phyloP scores from a whole-genome alignment of 1,140 invertebrate species.

The Harpegnathos saltator region DNA sequence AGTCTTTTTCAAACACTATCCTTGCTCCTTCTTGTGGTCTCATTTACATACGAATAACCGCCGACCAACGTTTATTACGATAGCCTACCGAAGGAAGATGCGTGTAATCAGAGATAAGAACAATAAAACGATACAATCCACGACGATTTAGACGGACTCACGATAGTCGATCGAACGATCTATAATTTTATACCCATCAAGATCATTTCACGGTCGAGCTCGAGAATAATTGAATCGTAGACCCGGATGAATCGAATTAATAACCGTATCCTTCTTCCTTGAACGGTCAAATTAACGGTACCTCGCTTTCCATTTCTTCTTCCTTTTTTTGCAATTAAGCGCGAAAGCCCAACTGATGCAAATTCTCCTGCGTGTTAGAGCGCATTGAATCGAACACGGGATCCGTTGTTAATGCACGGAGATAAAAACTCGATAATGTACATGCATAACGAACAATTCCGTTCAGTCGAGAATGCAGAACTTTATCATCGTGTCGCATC shows the following conservation, averaged over 20 bases:
- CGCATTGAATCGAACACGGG: background rate
- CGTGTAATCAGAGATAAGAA: conserved; percentile 37
- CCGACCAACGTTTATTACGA: conserved; percentile 56
- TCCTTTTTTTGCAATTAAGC: background rate
- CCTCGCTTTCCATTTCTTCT: background rate
- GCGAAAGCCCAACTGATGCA: background rate
- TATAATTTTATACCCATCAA: conserved; percentile 49
- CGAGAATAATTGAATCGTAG: conserved; percentile 56
- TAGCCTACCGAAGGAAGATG: conserved; percentile 20
- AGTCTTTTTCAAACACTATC: background rate
- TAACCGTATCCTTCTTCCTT: conserved; percentile 22
- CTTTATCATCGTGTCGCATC: background rate
- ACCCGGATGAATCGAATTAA: conserved; percentile 42
- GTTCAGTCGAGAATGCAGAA: background rate
- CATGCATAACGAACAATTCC: background rate
- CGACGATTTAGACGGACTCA: conserved; percentile 53
- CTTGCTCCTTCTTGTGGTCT: background rate
- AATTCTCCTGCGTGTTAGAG: background rate
- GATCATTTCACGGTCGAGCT: conserved; percentile 34
- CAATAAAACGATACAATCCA: conserved; percentile 34
- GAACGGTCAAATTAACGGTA: background rate
- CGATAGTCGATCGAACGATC: conserved; percentile 50
- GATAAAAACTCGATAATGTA: background rate
- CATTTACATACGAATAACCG: conserved; percentile 54
- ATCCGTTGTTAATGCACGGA: background rate